Conservation (phyloP, 2,888 invertebrate genomes). For the Limenitis camilla region DNA sequence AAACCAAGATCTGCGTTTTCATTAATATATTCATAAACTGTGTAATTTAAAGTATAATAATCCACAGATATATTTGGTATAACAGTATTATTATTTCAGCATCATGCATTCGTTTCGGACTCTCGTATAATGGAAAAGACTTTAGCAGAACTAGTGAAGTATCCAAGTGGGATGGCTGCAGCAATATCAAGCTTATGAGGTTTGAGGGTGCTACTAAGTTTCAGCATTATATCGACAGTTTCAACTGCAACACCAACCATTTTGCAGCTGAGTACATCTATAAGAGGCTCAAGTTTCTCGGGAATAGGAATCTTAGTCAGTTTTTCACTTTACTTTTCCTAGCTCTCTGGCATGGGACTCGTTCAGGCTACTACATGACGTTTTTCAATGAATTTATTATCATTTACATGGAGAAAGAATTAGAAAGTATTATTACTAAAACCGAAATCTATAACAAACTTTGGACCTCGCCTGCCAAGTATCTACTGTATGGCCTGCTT, state of each 20-base stretch:
- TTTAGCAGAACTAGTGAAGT: slow-evolving; percentile 46
- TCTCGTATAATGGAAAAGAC: slow-evolving; percentile 87
- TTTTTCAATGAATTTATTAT: slow-evolving; percentile 94
- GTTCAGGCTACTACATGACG: slow-evolving; percentile 94
- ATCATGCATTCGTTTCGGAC: slow-evolving; percentile 77
- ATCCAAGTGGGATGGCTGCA: slow-evolving; percentile 88
- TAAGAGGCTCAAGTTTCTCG: slow-evolving; percentile 93
- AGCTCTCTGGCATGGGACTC: slow-evolving; percentile 96
- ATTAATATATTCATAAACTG: too few species aligned
- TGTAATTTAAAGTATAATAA: too few species aligned
- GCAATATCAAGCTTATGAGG: slow-evolving; percentile 87
- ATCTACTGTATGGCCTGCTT: slow-evolving; percentile 72
- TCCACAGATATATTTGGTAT: background rate
- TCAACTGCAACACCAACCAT: slow-evolving; percentile 96
- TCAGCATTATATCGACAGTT: slow-evolving; percentile 90
- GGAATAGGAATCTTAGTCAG: slow-evolving; percentile 88
- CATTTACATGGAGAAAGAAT: slow-evolving; percentile 88
- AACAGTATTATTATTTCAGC: slow-evolving; percentile 46
- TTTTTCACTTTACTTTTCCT: slow-evolving; percentile 87
- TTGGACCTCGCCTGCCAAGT: slow-evolving; percentile 54
- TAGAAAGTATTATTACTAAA: slow-evolving; percentile 71
- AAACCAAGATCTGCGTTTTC: too few species aligned
- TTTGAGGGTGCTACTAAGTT: slow-evolving; percentile 90
- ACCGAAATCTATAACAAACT: slow-evolving; percentile 63
- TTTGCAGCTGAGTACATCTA: slow-evolving; percentile 96